Conservation (phyloP, 2,797 vertebrate genomes). For the Characodon lateralis region DNA sequence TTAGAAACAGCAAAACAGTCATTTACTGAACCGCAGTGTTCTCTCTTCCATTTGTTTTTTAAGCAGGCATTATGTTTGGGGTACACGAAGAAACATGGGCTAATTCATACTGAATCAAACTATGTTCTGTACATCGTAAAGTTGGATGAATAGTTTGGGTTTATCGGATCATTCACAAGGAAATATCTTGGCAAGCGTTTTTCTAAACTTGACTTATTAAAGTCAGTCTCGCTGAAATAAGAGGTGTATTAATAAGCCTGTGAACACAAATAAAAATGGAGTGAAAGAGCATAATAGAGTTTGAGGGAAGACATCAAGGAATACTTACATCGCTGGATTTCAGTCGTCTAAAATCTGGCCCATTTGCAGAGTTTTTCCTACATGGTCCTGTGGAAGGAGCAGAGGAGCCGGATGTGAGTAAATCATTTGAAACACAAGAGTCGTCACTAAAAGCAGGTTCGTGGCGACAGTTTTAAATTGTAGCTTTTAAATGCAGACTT, state of each 20-base stretch:
- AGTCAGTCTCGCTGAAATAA: no score
- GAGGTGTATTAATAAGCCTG: no score
- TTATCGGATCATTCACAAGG: background rate
- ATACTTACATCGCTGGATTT: constrained; percentile 60
- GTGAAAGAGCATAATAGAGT: background rate
- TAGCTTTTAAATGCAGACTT: background rate
- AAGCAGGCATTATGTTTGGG: background rate
- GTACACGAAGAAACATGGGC: background rate
- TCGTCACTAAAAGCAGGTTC: background rate
- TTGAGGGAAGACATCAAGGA: background rate
- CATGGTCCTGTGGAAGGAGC: constrained; percentile 31
- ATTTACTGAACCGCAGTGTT: background rate
- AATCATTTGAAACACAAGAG: background rate
- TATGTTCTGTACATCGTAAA: background rate
- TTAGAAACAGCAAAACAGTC: background rate
- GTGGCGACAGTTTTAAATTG: background rate
- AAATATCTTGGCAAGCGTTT: background rate
- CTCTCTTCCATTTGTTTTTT: background rate
- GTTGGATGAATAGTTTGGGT: background rate
- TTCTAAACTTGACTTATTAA: background rate
- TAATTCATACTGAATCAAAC: background rate
- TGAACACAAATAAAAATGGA: background rate
- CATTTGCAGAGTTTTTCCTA: constrained; percentile 14
- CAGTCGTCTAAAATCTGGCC: constrained; percentile 13
- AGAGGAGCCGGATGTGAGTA: background rate